phyloP scores from a whole-genome alignment of 92 coral and sea anemone genomes.

The Diadumene lineata region DNA sequence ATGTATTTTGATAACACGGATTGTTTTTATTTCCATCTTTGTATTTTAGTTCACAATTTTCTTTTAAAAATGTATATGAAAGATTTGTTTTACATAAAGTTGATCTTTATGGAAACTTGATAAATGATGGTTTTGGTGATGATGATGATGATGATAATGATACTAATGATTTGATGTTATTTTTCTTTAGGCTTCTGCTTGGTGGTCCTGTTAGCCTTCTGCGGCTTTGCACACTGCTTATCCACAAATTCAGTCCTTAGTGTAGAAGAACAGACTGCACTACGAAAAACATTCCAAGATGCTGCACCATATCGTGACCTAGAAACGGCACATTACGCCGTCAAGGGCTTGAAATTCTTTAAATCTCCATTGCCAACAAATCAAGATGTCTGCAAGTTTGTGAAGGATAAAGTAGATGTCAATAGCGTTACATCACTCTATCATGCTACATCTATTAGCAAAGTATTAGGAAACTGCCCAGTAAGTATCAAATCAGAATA shows the following conservation, averaged over 20 bases:
- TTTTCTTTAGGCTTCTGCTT: conserved; percentile 71
- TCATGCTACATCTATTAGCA: conserved; percentile 69
- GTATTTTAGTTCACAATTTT: too few relatives aligned
- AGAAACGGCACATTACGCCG: conserved; percentile 74
- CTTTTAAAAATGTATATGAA: too few relatives aligned
- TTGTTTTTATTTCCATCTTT: too few relatives aligned
- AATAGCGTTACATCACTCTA: conserved; percentile 69
- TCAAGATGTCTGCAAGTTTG: conserved; percentile 90
- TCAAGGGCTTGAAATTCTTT: conserved; percentile 69
- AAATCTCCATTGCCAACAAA: conserved; percentile 82
- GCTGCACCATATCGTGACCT: conserved; percentile 79
- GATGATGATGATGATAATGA: too few relatives aligned
- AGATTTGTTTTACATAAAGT: too few relatives aligned
- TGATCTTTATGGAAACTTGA: too few relatives aligned
- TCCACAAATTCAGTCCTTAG: conserved; percentile 70
- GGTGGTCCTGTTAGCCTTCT: conserved; percentile 67
- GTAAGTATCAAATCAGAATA: conserved; percentile 60
- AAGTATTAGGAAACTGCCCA: conserved; percentile 66
- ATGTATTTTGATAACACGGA: too few relatives aligned
- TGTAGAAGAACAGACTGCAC: conserved; percentile 73
- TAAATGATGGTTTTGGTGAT: too few relatives aligned
- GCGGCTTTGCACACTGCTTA: conserved; percentile 44
- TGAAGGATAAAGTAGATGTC: conserved; percentile 72
- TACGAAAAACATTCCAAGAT: conserved; percentile 69
- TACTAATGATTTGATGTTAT: too few relatives aligned